Conservation (phyloP, 2,797 vertebrate species). For the Pogoniulus pusillus region DNA sequence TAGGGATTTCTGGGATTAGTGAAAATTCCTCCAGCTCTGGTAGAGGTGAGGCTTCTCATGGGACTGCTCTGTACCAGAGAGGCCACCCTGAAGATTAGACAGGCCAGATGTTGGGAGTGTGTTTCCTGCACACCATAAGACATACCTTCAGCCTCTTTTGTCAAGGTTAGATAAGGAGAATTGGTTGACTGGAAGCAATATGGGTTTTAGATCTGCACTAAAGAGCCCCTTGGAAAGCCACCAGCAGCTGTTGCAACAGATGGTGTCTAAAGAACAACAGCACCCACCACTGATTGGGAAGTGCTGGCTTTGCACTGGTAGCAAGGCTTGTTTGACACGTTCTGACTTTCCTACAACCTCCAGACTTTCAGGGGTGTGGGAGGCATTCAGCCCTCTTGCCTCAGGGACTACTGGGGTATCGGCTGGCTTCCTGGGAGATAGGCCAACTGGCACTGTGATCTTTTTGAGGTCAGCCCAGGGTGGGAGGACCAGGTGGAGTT, state of each 20-base stretch:
- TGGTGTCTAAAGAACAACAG: constrained; percentile 32
- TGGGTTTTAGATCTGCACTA: not conserved
- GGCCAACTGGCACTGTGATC: not conserved
- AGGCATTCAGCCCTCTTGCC: not conserved
- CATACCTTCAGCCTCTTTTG: not conserved
- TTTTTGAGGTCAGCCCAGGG: not conserved
- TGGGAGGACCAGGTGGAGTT: not conserved
- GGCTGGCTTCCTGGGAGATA: not conserved
- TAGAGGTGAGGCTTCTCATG: not conserved
- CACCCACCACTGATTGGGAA: not conserved
- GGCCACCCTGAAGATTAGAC: not conserved
- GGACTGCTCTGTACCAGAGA: not conserved
- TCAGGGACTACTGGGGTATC: not conserved
- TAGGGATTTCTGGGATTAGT: not conserved
- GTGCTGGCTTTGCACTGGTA: not conserved
- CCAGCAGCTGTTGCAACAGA: constrained; percentile 57
- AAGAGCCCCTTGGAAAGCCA: constrained; percentile 30
- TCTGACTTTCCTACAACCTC: not conserved
- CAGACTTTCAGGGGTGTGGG: not conserved
- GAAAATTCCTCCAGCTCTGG: not conserved
- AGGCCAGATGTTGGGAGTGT: too few relatives aligned
- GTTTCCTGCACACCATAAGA: not conserved
- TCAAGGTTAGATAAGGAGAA: constrained; percentile 16
- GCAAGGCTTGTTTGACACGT: not conserved
- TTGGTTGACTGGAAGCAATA: not conserved